These are phyloP conservation scores for Eonycteris spelaea DNA, from an alignment of 2,113 vertebrate species.

Conservation along the genomic window DNA sequence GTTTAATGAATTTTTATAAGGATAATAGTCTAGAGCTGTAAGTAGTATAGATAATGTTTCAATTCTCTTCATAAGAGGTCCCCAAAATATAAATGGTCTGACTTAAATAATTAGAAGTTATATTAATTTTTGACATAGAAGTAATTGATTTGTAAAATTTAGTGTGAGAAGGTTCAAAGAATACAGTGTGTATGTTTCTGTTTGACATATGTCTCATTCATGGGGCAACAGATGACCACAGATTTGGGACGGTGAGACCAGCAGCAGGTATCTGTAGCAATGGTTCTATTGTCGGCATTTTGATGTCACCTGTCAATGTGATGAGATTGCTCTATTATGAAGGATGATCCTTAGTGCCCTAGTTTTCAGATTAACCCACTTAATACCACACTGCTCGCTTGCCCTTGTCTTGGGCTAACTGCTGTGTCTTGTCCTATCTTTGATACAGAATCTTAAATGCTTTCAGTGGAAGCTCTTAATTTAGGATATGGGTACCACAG, in stretches of 20 bases:
- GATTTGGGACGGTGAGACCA: not conserved
- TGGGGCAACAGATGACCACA: not conserved
- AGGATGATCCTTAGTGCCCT: conserved; percentile 39
- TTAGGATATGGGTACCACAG: conserved; percentile 49
- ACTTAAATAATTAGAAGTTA: not conserved
- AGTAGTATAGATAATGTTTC: not conserved
- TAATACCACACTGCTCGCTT: conserved; percentile 23
- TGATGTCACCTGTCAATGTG: conserved; percentile 33
- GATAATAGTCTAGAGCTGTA: not conserved
- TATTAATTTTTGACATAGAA: not conserved
- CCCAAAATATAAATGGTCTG: not conserved
- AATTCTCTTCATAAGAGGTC: not conserved
- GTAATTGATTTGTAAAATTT: not conserved
- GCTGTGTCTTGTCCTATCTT: conserved; percentile 73
- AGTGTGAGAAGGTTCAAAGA: not conserved
- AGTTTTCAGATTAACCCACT: conserved; percentile 69
- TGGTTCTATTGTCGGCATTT: not conserved
- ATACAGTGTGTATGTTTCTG: not conserved
- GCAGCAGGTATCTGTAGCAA: not conserved
- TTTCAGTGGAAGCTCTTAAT: conserved; percentile 69
- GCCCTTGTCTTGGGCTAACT: conserved; percentile 46
- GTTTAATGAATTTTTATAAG: not conserved
- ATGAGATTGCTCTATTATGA: conserved; percentile 46
- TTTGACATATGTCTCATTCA: not conserved
- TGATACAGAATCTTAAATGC: conserved; percentile 42